Conservation (phyloP, 1,140 invertebrate species). For the Palaemon carinicauda region DNA sequence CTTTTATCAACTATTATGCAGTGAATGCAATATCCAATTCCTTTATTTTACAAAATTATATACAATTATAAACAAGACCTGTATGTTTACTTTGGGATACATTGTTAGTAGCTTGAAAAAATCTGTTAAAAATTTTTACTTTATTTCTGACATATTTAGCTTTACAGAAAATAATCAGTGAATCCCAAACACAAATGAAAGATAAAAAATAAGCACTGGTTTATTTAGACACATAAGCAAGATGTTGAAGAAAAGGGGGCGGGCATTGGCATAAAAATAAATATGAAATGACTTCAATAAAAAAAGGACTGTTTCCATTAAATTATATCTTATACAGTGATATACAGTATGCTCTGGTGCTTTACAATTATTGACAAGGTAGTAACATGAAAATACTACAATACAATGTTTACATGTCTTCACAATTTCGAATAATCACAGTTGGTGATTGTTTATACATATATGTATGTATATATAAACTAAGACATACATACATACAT, state of each 20-base stretch:
- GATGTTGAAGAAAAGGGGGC: conserved; percentile 44
- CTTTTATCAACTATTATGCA: conserved; percentile 9
- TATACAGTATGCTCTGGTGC: conserved; percentile 57
- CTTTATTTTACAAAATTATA: too few species aligned
- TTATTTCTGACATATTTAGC: conserved; percentile 45
- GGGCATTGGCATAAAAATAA: conserved; percentile 52
- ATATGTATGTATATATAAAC: background rate
- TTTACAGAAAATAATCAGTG: conserved; percentile 49
- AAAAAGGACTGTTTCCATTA: conserved; percentile 51
- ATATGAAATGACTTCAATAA: conserved; percentile 56
- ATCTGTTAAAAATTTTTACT: conserved; percentile 29
- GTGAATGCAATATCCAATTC: background rate
- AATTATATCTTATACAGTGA: conserved; percentile 57
- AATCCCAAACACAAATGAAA: conserved; percentile 49
- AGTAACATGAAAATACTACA: conserved; percentile 59
- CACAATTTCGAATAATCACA: conserved; percentile 54
- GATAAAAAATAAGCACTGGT: conserved; percentile 29
- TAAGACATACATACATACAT: too few species aligned
- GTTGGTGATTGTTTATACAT: conserved; percentile 38
- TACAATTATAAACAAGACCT: background rate
- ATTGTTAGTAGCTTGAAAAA: conserved; percentile 34
- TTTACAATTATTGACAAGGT: conserved; percentile 57
- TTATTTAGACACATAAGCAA: conserved; percentile 54
- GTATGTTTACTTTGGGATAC: background rate
- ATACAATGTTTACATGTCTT: conserved; percentile 56